Conservation (phyloP, 2,797 vertebrate genomes). For the Rhyacichthys aspro region DNA sequence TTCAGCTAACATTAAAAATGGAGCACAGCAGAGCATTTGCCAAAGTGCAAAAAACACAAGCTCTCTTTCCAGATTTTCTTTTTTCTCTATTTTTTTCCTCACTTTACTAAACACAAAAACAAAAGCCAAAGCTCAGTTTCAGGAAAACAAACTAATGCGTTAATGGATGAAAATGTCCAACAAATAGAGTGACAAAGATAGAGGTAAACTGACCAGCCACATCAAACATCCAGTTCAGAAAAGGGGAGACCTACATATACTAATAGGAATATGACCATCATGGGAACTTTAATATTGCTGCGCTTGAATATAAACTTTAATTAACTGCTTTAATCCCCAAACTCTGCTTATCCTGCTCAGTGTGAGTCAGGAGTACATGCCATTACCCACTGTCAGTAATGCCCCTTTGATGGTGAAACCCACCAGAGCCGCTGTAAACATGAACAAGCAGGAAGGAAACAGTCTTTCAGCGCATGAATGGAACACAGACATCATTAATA, state of each 20-base stretch:
- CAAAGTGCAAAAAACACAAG: background rate
- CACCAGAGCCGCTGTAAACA: conserved; percentile 29
- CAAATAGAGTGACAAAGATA: no score
- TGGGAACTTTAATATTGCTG: conserved; percentile 19
- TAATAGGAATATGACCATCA: conserved; percentile 8
- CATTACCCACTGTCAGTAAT: conserved; percentile 23
- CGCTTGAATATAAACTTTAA: conserved; percentile 31
- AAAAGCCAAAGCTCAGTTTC: background rate
- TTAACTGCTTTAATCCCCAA: conserved; percentile 26
- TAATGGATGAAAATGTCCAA: no score
- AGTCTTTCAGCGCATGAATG: conserved; percentile 54
- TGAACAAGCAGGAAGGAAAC: conserved; percentile 31
- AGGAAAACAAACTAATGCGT: conserved; percentile 1
- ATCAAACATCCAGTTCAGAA: no score
- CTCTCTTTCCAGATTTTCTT: background rate
- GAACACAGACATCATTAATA: conserved; percentile 65
- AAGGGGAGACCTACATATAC: background rate
- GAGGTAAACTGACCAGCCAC: no score
- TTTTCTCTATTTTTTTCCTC: background rate
- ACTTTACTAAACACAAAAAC: conserved; percentile 1
- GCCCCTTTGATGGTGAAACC: conserved; percentile 48
- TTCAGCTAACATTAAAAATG: background rate
- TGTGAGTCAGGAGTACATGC: conserved; percentile 4
- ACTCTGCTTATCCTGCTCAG: conserved; percentile 27
- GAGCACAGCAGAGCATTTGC: background rate